These are phyloP conservation scores for Wiebesia pumilae DNA, from an alignment of 1,140 invertebrate species.

Conservation along the genomic window DNA sequence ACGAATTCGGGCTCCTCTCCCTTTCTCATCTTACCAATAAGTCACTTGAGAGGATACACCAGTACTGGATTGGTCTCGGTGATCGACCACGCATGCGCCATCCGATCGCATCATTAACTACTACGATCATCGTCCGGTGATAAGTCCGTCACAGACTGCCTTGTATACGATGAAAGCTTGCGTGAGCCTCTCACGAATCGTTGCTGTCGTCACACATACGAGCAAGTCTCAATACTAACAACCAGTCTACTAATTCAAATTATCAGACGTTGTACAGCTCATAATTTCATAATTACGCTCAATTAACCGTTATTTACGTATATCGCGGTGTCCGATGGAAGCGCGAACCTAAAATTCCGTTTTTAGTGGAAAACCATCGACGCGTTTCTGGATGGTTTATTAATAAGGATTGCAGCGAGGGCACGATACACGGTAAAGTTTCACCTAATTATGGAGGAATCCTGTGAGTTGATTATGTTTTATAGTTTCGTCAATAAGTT, in stretches of 20 bases:
- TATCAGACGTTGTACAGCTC: slow-evolving; percentile 19
- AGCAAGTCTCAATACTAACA: background rate
- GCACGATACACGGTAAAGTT: background rate
- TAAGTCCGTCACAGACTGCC: slow-evolving; percentile 20
- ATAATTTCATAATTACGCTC: slow-evolving; percentile 41
- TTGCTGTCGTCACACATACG: background rate
- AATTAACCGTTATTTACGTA: slow-evolving; percentile 12
- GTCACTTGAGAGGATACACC: too few species aligned
- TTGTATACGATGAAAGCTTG: background rate
- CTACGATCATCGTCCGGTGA: slow-evolving; percentile 48
- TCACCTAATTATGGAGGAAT: slow-evolving; percentile 14
- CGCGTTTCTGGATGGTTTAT: background rate
- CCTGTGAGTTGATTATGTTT: background rate
- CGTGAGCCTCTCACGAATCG: background rate
- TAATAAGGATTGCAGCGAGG: background rate
- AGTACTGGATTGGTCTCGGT: background rate
- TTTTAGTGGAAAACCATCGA: background rate
- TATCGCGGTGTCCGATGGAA: background rate
- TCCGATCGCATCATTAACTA: slow-evolving; percentile 44
- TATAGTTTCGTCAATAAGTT: slow-evolving; percentile 10
- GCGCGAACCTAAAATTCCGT: background rate
- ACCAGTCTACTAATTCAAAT: slow-evolving; percentile 6
- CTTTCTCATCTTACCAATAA: background rate
- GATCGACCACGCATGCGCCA: background rate
- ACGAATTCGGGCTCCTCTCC: slow-evolving; percentile 14